Evolutionary conservation across 2,888 invertebrate genomes (phyloP).

Genomic region (Drosophila austrosaltans): DNA sequence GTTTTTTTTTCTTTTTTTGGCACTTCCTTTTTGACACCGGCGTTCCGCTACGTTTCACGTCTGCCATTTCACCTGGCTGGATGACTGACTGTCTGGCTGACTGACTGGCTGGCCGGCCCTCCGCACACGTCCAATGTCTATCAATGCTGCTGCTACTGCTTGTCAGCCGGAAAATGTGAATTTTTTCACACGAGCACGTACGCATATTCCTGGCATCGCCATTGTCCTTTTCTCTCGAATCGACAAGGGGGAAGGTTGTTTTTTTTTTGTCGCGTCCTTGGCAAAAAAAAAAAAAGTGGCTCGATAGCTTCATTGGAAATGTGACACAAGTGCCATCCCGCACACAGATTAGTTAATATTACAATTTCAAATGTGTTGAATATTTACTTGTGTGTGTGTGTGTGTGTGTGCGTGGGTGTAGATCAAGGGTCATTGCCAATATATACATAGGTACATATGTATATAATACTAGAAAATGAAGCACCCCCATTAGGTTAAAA

Average conservation of each 20-base stretch:
- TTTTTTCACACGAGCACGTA: constrained; percentile 77
- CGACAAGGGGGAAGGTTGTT: background rate
- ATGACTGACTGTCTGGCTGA: constrained; percentile 34
- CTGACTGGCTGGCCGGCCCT: background rate
- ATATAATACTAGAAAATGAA: background rate
- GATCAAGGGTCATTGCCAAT: constrained; percentile 17
- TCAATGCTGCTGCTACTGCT: constrained; percentile 56
- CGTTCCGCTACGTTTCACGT: constrained; percentile 74
- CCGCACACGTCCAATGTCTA: constrained; percentile 44
- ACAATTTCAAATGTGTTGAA: constrained; percentile 46
- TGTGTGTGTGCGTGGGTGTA: background rate
- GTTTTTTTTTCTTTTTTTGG: constrained; percentile 43
- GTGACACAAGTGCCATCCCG: constrained; percentile 41
- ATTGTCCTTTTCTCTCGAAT: constrained; percentile 42
- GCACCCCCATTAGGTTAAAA: constrained; percentile 15
- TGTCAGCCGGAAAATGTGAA: constrained; percentile 74
- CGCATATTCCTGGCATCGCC: constrained; percentile 62
- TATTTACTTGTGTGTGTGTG: background rate
- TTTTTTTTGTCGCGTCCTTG: constrained; percentile 36
- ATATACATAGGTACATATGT: background rate
- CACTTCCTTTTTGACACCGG: constrained; percentile 74
- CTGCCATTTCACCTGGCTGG: constrained; percentile 56
- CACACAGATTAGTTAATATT: constrained; percentile 71
- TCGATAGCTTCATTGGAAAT: constrained; percentile 55
- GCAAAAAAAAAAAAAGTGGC: constrained; percentile 36